Evolutionary conservation across 2,888 invertebrate species (phyloP), one percentile per base, ranked within the genome.

Genomic region (Petrolisthes cinctipes): DNA sequence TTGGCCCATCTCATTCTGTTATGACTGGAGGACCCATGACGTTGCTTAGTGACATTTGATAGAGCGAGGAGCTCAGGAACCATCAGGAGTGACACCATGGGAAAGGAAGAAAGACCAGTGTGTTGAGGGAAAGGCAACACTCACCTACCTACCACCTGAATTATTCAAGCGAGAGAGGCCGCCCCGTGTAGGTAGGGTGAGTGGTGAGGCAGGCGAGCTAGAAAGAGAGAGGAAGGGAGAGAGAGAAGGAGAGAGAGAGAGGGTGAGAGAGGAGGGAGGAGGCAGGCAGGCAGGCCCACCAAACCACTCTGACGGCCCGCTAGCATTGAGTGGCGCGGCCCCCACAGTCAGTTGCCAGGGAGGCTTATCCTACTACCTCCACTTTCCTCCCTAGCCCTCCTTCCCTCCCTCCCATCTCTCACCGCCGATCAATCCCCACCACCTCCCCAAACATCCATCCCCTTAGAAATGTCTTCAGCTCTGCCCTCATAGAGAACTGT

Each of bases 221-320:
- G 78, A 78, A 53, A 17, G 66, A 87, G 91, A 91, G 91, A 91
- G 91, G 91, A 89, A 90, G 51, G 73, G 61, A 17, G 9, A 61
- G 11, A 17, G 61, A 61, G 61, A n/a, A n/a, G 23, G 53, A 5
- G 5, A 56, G 56, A 73, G 83, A 37, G 11, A 61, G 76, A 20
- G 23, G 23, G 82, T 37, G 61, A 53, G 75, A 81, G 61, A 37
- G 75, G 54, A 57, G 51, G 11, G 82, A 54, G 71, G 17, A 23
- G 79, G 66, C 68, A 53, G 84, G 73, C 17, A 56, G 68, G 80
- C 57, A 81, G 81, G 81, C 75, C 85, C 57, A 86, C 85, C 73
- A 61, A 57, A 85, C 79, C 78, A 66, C 79, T 79, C 71, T 3
- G 71, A 68, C 54, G 85, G 54, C 80, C 81, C 71, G 73, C 81